Base-by-base conservation (phyloP, 2,113 vertebrate species). In the Hemichromis elongatus region DNA sequence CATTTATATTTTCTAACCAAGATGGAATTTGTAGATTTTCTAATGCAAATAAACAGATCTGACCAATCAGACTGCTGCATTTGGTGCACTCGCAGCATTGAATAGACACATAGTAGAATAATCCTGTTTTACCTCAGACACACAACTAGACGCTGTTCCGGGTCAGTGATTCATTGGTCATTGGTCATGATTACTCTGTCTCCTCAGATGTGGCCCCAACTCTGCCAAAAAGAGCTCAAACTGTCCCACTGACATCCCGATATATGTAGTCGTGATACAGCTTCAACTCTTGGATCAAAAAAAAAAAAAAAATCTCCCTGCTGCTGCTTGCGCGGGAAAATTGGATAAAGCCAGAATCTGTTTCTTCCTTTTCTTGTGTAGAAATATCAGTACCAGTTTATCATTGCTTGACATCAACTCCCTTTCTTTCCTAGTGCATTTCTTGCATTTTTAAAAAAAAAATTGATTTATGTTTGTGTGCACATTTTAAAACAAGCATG, bases 1-100 rank as follows among this genome's bases (percentile, higher is more conserved):
- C 33, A 63, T 63, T 63, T 37, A 37, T 63, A 1, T 13, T 37
- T 63, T 13, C 19, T 63, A 63, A 37, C 59, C 4, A 63, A 63
- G 33, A 18, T 63, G 59, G 33, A 63, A 12, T 63, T n/a, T 63
- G n/a, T 9, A n/a, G 6, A 35, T 35, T 63, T 63, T 63, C 35
- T 6, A 63, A 63, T 63, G 19, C 9, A 37, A 5, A n/a, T 33
- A 37, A 63, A 37, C 33, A 63, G 59, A 63, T 37, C 19, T 63
- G 59, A 37, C 19, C 33, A 63, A 63, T 63, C 59, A 63, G 10
- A 63, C 33, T 33, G 37, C 59, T 37, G 0, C 2, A 63, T 37
- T 63, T 13, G 0, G 0, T 0, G 0, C 6, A 63, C 19, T 37
- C 30, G 10, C 33, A 63, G 19, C 19, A 63, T 37, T 63, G 33